Percentiles rank a stretch among this genome's conserved stretches.
These are phyloP conservation scores for Myzus persicae DNA, from an alignment of 1,140 invertebrate genomes.

Conservation along the genomic window DNA sequence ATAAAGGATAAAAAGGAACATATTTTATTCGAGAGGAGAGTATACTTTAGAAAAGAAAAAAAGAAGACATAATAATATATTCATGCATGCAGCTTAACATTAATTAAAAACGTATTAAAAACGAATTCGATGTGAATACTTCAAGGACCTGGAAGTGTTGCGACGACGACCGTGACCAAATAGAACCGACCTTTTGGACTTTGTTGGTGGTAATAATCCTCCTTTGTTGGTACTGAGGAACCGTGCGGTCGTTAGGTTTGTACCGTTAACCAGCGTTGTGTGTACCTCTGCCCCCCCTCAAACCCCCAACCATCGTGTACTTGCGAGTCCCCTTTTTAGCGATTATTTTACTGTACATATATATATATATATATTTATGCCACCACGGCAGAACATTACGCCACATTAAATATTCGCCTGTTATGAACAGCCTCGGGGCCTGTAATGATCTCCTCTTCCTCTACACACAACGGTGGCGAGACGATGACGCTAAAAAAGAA, in stretches of 20 bases:
- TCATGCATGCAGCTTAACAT: neutral
- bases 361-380: neutral
- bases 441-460: neutral
- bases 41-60: slow-evolving; percentile 2
- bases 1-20: neutral
- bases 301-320: neutral
- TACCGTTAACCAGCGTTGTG: neutral
- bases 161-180: neutral
- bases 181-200: neutral
- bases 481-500: neutral
- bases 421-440: neutral
- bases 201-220: neutral
- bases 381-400: neutral
- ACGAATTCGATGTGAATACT: neutral
- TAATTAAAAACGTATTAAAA: slow-evolving; percentile 31
- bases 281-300: neutral
- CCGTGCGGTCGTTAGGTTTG: neutral
- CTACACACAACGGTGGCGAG: neutral
- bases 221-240: neutral
- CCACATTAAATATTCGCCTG: slow-evolving; percentile 25
- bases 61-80: neutral
- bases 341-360: neutral
- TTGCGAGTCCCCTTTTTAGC: neutral
- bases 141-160: neutral
- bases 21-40: neutral